Base-by-base conservation (phyloP, 2,113 vertebrate species). In the Argyrosomus japonicus region DNA sequence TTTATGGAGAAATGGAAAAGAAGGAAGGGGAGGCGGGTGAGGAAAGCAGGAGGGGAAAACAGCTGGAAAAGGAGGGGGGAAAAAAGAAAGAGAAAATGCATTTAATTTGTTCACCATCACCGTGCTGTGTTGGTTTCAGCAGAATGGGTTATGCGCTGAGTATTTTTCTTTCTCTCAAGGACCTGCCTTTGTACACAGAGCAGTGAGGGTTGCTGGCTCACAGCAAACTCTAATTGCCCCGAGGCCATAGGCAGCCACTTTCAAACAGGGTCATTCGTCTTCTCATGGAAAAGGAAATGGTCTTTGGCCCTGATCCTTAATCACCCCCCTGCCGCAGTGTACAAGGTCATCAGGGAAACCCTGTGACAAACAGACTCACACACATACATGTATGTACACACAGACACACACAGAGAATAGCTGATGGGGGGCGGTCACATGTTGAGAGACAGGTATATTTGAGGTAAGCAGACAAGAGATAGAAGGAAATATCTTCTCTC, bases 201-300 rank as follows among this genome's bases (percentile, higher is more conserved):
- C 86, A 60, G 64, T 18, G 68, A 89, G 68, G 79, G 87, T 68
- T 91, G 87, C 83, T 91, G 91, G 88, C 89, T 91, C 89, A 90
- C 89, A 92, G 88, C 88, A 93, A 91, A 93, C 87, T 92, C 88
- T 94, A 93, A 95, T 95, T 95, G 93, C 92, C 92, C 90, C 1
- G 70, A 84, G 89, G 93, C 94, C 92, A 86, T 76, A 88, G 92
- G 92, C 93, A 93, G 93, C 89, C 90, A 87, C 87, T 95, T 94
- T 92, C 91, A 91, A 94, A 92, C 92, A 93, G 89, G 89, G 91
- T 90, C 94, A 93, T 95, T 92, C 89, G 93, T 95, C 94, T 95
- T 95, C 89, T 90, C 82, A 88, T 81, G 92, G 87, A 89, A 92
- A 91, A 93, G 92, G 91, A 93, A 94, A 94, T 90, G 92, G 89